Evolutionary conservation across 2,797 vertebrate genomes (phyloP).

Genomic region (Diplodus puntazzo): DNA sequence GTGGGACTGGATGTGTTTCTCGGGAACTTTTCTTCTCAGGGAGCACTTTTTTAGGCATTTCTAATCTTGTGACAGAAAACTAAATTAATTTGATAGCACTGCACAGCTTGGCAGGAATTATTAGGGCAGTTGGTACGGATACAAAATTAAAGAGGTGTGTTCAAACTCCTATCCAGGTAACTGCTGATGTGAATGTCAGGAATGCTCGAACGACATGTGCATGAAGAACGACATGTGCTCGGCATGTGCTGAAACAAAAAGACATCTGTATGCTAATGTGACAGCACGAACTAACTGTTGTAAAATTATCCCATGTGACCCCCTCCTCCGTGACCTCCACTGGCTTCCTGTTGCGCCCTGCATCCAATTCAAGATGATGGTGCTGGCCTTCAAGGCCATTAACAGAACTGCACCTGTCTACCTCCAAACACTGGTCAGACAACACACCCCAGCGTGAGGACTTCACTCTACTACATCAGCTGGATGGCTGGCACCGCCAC

Average conservation of each 20-base stretch:
- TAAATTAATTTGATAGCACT: background rate
- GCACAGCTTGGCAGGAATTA: background rate
- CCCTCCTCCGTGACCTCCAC: too few relatives aligned
- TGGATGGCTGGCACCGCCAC: too few relatives aligned
- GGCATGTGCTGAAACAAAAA: background rate
- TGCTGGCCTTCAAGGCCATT: too few relatives aligned
- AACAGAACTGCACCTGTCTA: too few relatives aligned
- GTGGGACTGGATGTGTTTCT: background rate
- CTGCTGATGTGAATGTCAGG: background rate
- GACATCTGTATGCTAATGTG: background rate
- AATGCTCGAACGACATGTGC: too few relatives aligned
- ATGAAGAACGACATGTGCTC: background rate
- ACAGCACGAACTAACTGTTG: background rate
- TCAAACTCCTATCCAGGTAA: background rate
- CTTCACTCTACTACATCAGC: too few relatives aligned
- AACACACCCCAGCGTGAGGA: too few relatives aligned
- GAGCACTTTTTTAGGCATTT: background rate
- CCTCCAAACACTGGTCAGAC: too few relatives aligned
- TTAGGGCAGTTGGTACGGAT: background rate
- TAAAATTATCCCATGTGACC: too few relatives aligned
- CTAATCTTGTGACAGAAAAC: background rate
- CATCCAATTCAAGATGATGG: too few relatives aligned
- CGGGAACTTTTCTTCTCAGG: background rate
- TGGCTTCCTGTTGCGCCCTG: too few relatives aligned
- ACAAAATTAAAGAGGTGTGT: background rate